Evolutionary conservation across 1,140 invertebrate genomes (phyloP), one percentile per base, ranked within the genome.

Genomic region (Drosophila lacertosa): DNA sequence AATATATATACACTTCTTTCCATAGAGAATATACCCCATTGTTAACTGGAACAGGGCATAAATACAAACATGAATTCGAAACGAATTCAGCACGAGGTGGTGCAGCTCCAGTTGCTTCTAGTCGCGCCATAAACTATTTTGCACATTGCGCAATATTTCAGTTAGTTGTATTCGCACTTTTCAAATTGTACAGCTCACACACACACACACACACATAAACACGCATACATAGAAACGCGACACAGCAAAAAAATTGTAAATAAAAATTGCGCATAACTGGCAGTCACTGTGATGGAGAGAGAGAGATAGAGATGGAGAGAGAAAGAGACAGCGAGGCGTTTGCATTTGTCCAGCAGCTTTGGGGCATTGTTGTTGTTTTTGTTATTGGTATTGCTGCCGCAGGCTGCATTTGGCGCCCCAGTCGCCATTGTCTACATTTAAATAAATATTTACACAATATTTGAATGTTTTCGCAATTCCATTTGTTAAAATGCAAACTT

Each of bases 121-220:
- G 63, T 60, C 76, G 53, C 68, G 64, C 82, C 69, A 84, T 88
- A 84, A 84, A 84, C 77, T 84, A 84, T 84, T 84, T 84, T 81
- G 80, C 81, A 84, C 81, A 74, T 77, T 86, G 79, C 77, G 81
- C 81, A 77, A 86, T 84, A 84, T 84, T 84, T 84, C 68, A 81
- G 67, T 72, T 65, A 62, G 65, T 44, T 64, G 57, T 53, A 63
- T 60, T 80, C 75, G 72, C 80, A 86, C 67, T 84, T 84, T 84
- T 74, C 77, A 63, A 86, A 84, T 86, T 86, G 67, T 77, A 62
- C 54, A 75, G 79, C 62, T 39, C 62, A 70, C 59, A 69, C 55
- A 69, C 74, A 74, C 47, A 75, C 13, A 77, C 16, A 32, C 73
- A 54, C 42, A 37, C 29, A 55, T 29, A 73, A 18, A 37, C 22